Percentiles rank a stretch among this genome's conserved stretches.
These are phyloP conservation scores for Apostichopus japonicus DNA, from an alignment of 35 echinoderm and acorn worm genomes.

Conservation along the genomic window DNA sequence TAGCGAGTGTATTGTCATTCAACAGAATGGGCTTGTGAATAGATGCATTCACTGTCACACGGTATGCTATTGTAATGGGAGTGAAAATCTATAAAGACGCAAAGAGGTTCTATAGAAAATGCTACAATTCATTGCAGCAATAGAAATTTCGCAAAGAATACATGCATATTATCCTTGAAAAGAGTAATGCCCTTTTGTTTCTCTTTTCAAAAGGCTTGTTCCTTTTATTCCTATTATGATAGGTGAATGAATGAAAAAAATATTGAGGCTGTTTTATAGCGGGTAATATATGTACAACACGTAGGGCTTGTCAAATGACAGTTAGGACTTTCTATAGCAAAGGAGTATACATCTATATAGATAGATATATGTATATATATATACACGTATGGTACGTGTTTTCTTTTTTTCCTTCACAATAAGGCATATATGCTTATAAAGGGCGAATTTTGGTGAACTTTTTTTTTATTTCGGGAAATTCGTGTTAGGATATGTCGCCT, in stretches of 20 bases:
- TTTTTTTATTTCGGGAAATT: neutral
- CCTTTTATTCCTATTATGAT: conserved; percentile 57
- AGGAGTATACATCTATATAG: neutral
- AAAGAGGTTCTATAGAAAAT: conserved; percentile 47
- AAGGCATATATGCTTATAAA: no score
- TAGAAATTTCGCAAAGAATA: conserved; percentile 52
- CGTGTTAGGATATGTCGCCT: neutral
- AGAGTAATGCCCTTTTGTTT: conserved; percentile 51
- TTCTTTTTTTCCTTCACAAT: no score
- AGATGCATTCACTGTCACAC: conserved; percentile 42
- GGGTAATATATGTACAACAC: conserved; percentile 31
- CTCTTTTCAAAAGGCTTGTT: conserved; percentile 52
- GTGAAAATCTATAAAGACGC: conserved; percentile 46
- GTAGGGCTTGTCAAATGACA: conserved; percentile 25
- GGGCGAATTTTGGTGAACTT: no score
- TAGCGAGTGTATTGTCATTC: conserved; percentile 39
- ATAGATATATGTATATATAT: neutral
- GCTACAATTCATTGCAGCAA: conserved; percentile 56
- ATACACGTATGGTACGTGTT: neutral
- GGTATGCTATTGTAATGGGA: conserved; percentile 49
- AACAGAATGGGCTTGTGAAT: conserved; percentile 51
- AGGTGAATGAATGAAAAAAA: conserved; percentile 44
- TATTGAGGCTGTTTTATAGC: conserved; percentile 27
- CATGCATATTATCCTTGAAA: conserved; percentile 57
- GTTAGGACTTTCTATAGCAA: neutral